These are phyloP conservation scores for Eutrigla gurnardus DNA, from an alignment of 2,797 vertebrate species.

Conservation along the genomic window DNA sequence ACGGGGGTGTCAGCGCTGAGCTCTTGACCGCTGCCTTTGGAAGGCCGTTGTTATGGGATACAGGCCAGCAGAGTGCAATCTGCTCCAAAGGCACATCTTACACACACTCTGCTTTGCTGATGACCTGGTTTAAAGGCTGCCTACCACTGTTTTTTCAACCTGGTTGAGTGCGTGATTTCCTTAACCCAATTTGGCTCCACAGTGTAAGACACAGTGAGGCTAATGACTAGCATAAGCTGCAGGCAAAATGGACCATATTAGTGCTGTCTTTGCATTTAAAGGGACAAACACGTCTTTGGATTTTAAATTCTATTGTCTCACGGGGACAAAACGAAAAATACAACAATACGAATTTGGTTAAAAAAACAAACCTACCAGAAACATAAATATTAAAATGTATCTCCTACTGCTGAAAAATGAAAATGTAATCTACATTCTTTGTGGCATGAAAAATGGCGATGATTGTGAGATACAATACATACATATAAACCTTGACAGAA, in stretches of 20 bases:
- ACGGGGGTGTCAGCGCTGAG: constrained; percentile 63
- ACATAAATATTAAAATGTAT: background rate
- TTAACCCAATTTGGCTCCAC: constrained; percentile 77
- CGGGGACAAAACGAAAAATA: background rate
- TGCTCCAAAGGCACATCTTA: constrained; percentile 68
- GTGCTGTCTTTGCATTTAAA: constrained; percentile 45
- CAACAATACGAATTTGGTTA: too few species aligned
- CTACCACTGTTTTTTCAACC: constrained; percentile 71
- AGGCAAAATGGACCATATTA: constrained; percentile 53
- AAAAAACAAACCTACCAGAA: constrained; percentile 1
- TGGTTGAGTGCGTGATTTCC: constrained; percentile 69
- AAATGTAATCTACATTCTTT: constrained; percentile 25
- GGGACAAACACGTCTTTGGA: constrained; percentile 33
- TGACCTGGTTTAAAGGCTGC: constrained; percentile 78
- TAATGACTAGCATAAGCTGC: constrained; percentile 69
- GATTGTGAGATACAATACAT: background rate
- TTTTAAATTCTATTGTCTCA: constrained; percentile 22
- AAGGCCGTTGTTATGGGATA: constrained; percentile 75
- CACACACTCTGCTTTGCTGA: constrained; percentile 58
- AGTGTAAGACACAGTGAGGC: constrained; percentile 66
- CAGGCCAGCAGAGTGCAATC: constrained; percentile 58
- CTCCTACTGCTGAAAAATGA: background rate
- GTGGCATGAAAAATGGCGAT: constrained; percentile 15
- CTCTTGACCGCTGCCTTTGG: constrained; percentile 69
- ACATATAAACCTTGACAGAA: constrained; percentile 41